Evolutionary conservation across 2,888 invertebrate species (phyloP), one percentile per base, ranked within the genome.

Genomic region (Dolomedes plantarius): DNA sequence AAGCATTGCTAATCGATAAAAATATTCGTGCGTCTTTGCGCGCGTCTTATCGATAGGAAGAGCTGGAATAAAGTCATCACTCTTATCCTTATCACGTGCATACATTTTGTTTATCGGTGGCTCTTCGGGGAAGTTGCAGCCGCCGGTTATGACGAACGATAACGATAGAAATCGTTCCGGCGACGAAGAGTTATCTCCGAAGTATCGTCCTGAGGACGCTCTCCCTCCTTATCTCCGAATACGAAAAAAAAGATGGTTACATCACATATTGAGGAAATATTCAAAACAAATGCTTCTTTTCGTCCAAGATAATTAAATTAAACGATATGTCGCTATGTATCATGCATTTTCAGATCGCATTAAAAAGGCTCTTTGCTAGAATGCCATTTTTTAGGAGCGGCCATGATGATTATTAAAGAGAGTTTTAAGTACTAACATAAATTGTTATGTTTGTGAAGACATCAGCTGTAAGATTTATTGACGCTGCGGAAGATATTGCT

Each of bases 91-190:
- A 79, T 79, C 79, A 79, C 16, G 72, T 64, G 46, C 72, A 79
- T 79, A 73, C 72, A 79, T 79, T 79, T 79, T 79, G 79, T 79
- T 79, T 79, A 79, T 79, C 79, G 23, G 41, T 64, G 32, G 64
- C 36, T 29, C 67, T 73, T 64, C 16, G 9, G 46, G 41, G 41
- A 41, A 32, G 65, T 64, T 62, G 28, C 79, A 56, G 77, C 68
- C 77, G 77, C 56, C 39, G 69, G 68, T 77, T 69, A 62, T 77
- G 50, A 69, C 56, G 67, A 36, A 56, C 29, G 79, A 79, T 79
- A 39, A 56, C 64, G 62, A 73, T 65, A 73, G 65, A 73, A 65
- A 79, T 72, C 65, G 65, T 72, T 73, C 39, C 32, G 27, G 13
- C 32, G 65, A 41, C 41, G 72, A 65, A 79, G 72, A 65, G 64